phyloP scores from a whole-genome alignment of 2,113 vertebrate genomes.

The Rhinichthys klamathensis region DNA sequence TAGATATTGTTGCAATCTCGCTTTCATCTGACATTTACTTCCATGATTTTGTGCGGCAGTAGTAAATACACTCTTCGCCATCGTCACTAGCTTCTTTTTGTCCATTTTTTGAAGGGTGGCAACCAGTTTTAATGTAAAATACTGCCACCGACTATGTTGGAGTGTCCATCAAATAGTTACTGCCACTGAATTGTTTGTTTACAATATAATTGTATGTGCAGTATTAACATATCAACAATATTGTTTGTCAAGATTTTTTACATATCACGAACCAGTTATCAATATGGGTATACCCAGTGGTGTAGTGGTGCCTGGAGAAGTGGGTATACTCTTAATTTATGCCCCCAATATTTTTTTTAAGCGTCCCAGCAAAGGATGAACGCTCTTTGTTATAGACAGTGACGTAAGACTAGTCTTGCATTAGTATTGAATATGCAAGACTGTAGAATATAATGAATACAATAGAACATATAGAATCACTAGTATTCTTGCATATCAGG shows the following conservation, averaged over 20 bases:
- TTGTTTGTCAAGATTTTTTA: not conserved
- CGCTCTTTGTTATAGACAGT: too few relatives aligned
- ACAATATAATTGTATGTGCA: not conserved
- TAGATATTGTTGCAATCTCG: not conserved
- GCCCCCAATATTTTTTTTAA: too few relatives aligned
- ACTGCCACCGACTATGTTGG: not conserved
- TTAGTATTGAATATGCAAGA: too few relatives aligned
- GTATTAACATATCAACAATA: not conserved
- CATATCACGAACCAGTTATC: not conserved
- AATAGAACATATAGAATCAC: too few relatives aligned
- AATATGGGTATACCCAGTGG: too few relatives aligned
- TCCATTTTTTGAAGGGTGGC: not conserved
- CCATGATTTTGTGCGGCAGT: not conserved
- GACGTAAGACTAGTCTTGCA: too few relatives aligned
- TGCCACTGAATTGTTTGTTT: not conserved
- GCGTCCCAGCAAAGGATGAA: too few relatives aligned
- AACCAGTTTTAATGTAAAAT: not conserved
- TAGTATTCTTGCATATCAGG: too few relatives aligned
- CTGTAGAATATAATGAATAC: too few relatives aligned
- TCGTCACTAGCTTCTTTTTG: not conserved
- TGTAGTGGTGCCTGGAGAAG: too few relatives aligned
- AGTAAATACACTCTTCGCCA: too few relatives aligned
- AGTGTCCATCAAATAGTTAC: not conserved
- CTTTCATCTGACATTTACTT: not conserved
- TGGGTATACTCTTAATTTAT: too few relatives aligned